Percentiles rank a stretch among this genome's conserved stretches.
These are phyloP conservation scores for Busseola fusca DNA, from an alignment of 2,888 invertebrate genomes.

Conservation along the genomic window DNA sequence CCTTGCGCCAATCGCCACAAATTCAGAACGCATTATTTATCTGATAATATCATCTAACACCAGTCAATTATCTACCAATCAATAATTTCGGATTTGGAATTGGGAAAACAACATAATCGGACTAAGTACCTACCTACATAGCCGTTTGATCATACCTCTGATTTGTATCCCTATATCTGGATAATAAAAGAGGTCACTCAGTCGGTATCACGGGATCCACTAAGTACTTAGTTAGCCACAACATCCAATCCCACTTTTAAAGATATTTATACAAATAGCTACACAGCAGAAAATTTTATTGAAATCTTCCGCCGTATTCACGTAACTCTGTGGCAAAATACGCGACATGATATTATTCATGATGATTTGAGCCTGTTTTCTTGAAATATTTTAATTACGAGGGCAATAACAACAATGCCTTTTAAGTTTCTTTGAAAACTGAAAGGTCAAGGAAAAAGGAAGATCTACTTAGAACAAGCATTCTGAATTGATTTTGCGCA, in stretches of 20 bases:
- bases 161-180: conserved; percentile 6
- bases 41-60: conserved; percentile 37
- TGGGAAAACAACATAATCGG: conserved; percentile 23
- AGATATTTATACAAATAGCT: not conserved
- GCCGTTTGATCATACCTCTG: not conserved
- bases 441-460: not conserved
- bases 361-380: not conserved
- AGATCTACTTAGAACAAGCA: not conserved
- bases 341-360: not conserved
- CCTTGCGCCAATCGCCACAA: conserved; percentile 5
- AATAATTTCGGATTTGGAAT: conserved; percentile 32
- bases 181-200: not conserved
- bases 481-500: conserved; percentile 2
- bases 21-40: conserved; percentile 24
- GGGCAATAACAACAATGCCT: not conserved
- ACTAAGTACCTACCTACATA: not conserved
- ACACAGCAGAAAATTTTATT: not conserved
- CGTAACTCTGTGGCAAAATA: conserved; percentile 9
- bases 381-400: not conserved
- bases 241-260: conserved; percentile 5
- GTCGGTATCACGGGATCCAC: not conserved
- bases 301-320: not conserved
- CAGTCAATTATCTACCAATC: conserved; percentile 39
- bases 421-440: not conserved
- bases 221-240: not conserved